Percentiles rank a stretch among this genome's conserved stretches.
Conservation (phyloP, 2,888 invertebrate genomes). For the Deladenus siricidicola region DNA sequence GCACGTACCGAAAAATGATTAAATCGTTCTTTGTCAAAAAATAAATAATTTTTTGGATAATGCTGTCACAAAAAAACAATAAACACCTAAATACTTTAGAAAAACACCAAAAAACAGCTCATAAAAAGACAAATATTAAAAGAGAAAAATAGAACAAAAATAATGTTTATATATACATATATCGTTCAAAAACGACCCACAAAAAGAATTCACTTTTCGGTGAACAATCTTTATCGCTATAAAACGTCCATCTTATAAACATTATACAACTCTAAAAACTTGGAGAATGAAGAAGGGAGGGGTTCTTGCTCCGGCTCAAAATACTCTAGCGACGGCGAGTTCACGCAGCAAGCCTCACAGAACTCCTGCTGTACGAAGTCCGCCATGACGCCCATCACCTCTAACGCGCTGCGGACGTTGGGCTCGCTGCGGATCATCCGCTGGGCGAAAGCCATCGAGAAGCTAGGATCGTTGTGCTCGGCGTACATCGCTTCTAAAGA, state of each 20-base stretch:
- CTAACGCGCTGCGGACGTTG: background rate
- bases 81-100: too few species aligned
- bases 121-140: too few species aligned
- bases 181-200: too few species aligned
- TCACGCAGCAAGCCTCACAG: background rate
- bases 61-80: too few species aligned
- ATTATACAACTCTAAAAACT: background rate
- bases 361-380: background rate
- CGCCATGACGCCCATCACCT: constrained; percentile 6
- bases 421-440: constrained; percentile 5
- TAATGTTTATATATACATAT: too few species aligned
- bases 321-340: background rate
- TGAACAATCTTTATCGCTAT: too few species aligned
- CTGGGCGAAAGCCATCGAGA: constrained; percentile 8
- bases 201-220: too few species aligned
- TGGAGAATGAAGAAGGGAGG: background rate
- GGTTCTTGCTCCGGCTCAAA: background rate
- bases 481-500: constrained; percentile 9
- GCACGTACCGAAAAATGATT: too few species aligned
- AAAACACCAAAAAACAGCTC: too few species aligned
- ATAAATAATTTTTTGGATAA: too few species aligned
- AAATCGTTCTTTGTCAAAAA: too few species aligned
- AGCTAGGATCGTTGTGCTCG: constrained; percentile 7
- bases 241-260: background rate
- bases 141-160: too few species aligned